Evolutionary conservation across 2,797 vertebrate species (phyloP).

Genomic region (Phrynocephalus guinanensis): DNA sequence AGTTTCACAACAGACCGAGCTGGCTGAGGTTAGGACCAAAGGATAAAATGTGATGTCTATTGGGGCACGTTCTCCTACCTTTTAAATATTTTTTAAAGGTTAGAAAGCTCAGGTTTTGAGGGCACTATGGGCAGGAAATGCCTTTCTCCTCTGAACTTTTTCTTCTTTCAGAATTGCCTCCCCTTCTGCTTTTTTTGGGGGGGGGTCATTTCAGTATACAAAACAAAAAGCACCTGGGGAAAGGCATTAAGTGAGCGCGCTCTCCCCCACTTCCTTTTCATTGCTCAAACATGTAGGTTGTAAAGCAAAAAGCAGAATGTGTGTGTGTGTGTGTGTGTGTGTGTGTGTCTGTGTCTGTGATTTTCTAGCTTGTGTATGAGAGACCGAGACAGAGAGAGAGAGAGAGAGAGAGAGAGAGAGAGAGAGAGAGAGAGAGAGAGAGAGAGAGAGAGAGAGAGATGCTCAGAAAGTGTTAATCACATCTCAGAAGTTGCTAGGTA

Average conservation of each 20-base stretch:
- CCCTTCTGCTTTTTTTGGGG: neutral
- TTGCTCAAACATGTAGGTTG: neutral
- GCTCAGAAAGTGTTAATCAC: conserved; percentile 41
- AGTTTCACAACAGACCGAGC: neutral
- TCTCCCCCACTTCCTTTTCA: neutral
- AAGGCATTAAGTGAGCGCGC: neutral
- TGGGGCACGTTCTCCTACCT: no score
- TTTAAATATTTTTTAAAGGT: neutral
- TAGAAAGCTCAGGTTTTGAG: neutral
- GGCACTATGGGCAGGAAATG: no score
- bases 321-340: neutral
- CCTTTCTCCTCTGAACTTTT: neutral
- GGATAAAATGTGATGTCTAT: neutral
- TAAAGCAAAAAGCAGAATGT: neutral
- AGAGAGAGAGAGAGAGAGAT: neutral
- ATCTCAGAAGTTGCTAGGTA: conserved; percentile 42
- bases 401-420: neutral
- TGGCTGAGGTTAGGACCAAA: neutral
- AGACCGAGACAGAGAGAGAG: no score
- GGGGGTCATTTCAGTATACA: neutral
- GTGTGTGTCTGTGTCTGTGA: neutral
- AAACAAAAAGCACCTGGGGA: neutral
- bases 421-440: no score
- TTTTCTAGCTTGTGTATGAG: neutral
- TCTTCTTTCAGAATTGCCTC: neutral